Evolutionary conservation across 2,888 invertebrate species (phyloP).

Genomic region (Corbicula japonica): DNA sequence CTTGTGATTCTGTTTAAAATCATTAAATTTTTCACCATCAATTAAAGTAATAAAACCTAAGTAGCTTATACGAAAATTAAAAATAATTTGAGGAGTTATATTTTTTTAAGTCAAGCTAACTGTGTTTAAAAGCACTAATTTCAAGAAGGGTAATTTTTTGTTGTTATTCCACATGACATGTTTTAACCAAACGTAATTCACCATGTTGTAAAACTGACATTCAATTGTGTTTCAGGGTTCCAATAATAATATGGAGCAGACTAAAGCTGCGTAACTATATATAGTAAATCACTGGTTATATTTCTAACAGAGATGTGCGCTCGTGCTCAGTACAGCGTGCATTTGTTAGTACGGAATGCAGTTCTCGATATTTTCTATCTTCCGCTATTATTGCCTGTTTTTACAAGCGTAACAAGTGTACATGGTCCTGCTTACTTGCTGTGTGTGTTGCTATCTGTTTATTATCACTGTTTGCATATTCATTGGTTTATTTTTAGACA

Average conservation of each 20-base stretch:
- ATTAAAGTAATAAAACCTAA: too few species aligned
- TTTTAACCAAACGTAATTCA: constrained; percentile 27
- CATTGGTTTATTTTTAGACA: constrained; percentile 67
- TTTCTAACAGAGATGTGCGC: constrained; percentile 66
- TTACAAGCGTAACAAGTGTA: constrained; percentile 63
- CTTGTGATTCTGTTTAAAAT: too few species aligned
- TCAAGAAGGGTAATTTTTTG: too few species aligned
- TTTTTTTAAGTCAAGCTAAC: too few species aligned
- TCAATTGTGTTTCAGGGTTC: constrained; percentile 65
- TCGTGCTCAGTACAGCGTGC: constrained; percentile 59
- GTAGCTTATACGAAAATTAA: too few species aligned
- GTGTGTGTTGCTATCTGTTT: constrained; percentile 68
- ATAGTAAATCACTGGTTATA: constrained; percentile 70
- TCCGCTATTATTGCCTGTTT: constrained; percentile 62
- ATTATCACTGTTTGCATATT: constrained; percentile 68
- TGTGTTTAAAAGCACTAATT: too few species aligned
- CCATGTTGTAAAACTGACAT: constrained; percentile 46
- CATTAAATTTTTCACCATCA: too few species aligned
- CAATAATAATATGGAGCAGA: constrained; percentile 52
- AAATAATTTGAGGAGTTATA: too few species aligned
- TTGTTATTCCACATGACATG: constrained; percentile 21
- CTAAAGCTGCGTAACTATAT: constrained; percentile 68
- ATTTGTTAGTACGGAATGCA: constrained; percentile 69
- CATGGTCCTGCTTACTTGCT: constrained; percentile 68
- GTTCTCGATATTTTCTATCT: constrained; percentile 65